phyloP scores from a whole-genome alignment of 1,140 invertebrate genomes.

The Listronotus bonariensis region DNA sequence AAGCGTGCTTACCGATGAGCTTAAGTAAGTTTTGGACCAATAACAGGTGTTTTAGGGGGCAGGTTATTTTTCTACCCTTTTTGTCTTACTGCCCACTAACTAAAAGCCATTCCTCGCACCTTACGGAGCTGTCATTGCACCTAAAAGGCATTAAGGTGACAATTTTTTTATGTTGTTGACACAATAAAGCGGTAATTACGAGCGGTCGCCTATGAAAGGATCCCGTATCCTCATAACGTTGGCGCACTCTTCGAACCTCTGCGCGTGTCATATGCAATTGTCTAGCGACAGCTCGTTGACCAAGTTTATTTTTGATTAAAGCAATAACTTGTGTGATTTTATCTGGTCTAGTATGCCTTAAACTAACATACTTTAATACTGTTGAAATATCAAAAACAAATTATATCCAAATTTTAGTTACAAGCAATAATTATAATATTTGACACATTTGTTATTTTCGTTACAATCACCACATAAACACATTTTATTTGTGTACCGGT shows the following conservation, averaged over 20 bases:
- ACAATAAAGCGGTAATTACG: conserved; percentile 33
- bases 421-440: conserved; percentile 12
- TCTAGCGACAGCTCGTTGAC: conserved; percentile 31
- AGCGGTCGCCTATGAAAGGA: conserved; percentile 26
- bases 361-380: conserved; percentile 34
- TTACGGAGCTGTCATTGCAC: conserved; percentile 27
- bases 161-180: conserved; percentile 34
- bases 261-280: conserved; percentile 16
- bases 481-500: too few species aligned
- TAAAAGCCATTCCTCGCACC: conserved; percentile 25
- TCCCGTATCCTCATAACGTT: conserved; percentile 22
- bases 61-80: conserved; percentile 24
- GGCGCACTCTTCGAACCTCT: too few species aligned
- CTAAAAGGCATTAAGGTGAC: conserved; percentile 30
- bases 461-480: too few species aligned
- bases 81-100: conserved; percentile 30
- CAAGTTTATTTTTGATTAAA: conserved; percentile 38
- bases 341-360: conserved; percentile 31
- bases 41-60: conserved; percentile 16
- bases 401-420: conserved; percentile 13
- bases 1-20: conserved; percentile 19
- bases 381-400: conserved; percentile 15
- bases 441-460: too few species aligned
- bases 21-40: conserved; percentile 13
- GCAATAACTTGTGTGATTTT: conserved; percentile 36